Conservation (phyloP, 2,888 invertebrate genomes). For the Heliconius charithonia region DNA sequence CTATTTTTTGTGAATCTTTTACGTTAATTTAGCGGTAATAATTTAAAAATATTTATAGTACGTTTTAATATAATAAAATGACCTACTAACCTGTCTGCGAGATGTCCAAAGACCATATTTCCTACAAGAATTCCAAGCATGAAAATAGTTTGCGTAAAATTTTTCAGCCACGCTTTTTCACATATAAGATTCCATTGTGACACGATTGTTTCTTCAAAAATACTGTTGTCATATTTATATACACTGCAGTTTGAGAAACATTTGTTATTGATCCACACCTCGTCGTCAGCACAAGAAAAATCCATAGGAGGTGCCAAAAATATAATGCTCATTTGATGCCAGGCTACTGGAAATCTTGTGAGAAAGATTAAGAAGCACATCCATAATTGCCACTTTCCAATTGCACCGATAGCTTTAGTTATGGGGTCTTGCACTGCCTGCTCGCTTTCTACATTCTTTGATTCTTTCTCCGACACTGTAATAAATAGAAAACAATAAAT, state of each 20-base stretch:
- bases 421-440: constrained; percentile 83
- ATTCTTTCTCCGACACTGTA: constrained; percentile 74
- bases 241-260: constrained; percentile 83
- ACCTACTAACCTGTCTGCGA: constrained; percentile 87
- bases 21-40: not conserved
- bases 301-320: constrained; percentile 88
- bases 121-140: constrained; percentile 91
- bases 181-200: constrained; percentile 91
- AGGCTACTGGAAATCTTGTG: constrained; percentile 90
- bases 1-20: not conserved
- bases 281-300: constrained; percentile 76
- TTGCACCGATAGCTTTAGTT: constrained; percentile 87
- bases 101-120: constrained; percentile 88
- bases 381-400: constrained; percentile 90
- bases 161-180: constrained; percentile 85
- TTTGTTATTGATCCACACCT: constrained; percentile 68
- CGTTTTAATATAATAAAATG: not conserved
- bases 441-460: constrained; percentile 62
- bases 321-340: constrained; percentile 91
- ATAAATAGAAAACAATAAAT: constrained; percentile 45
- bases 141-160: constrained; percentile 89
- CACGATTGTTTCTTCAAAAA: constrained; percentile 88
- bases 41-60: not conserved
- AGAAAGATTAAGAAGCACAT: constrained; percentile 87
- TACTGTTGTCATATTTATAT: constrained; percentile 85